phyloP scores from a whole-genome alignment of 2,113 vertebrate genomes.

The Coryphaenoides rupestris region DNA sequence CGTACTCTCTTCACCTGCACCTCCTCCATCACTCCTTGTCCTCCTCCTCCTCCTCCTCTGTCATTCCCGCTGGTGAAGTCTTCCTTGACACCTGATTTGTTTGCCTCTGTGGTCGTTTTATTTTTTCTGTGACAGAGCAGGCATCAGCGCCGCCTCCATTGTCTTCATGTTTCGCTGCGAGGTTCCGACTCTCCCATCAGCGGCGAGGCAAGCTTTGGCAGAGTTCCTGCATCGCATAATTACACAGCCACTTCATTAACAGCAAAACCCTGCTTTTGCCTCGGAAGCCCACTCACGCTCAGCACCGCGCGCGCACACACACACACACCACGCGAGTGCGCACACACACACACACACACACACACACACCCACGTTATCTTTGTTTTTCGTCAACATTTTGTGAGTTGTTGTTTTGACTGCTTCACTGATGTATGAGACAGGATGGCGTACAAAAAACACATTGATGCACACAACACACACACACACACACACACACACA shows the following conservation, averaged over 20 bases:
- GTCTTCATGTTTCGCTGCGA: neutral
- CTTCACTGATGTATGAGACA: neutral
- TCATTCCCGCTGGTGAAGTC: no score
- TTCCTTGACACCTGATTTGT: neutral
- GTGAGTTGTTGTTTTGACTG: slow-evolving; percentile 1
- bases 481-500: neutral
- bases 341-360: slow-evolving; percentile 24
- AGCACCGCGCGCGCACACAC: slow-evolving; percentile 20
- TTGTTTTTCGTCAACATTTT: slow-evolving; percentile 10
- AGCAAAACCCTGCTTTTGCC: no score
- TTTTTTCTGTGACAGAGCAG: neutral
- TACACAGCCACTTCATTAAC: slow-evolving; percentile 42
- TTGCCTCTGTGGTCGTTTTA: neutral
- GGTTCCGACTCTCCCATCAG: neutral
- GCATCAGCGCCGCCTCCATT: neutral
- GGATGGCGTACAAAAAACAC: neutral
- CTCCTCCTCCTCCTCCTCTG: neutral
- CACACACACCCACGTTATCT: slow-evolving; percentile 23
- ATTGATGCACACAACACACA: neutral
- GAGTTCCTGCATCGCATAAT: slow-evolving; percentile 48
- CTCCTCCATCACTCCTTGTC: neutral
- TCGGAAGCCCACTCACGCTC: slow-evolving; percentile 16
- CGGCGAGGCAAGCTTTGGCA: slow-evolving; percentile 41
- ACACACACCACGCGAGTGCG: no score
- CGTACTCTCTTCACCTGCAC: neutral